A percentile compares a stretch with the other conserved stretches of the same genome.
Evolutionary conservation across 2,888 invertebrate genomes (phyloP).

Genomic region (Cheilosia pagana): DNA sequence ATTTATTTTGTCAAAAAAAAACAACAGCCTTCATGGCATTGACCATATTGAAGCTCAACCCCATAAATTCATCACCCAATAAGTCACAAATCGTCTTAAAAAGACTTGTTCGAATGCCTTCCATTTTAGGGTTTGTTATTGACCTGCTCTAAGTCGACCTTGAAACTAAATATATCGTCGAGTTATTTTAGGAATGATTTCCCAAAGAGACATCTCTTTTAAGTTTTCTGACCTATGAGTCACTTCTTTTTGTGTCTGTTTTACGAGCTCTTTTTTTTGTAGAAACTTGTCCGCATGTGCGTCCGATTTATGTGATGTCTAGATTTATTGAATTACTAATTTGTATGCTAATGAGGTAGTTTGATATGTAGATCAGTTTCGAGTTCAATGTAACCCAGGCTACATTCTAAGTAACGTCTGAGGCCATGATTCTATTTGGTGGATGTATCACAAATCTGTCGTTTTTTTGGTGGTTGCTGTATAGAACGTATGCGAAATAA

Average conservation of each 20-base stretch:
- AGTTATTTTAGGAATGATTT: constrained; percentile 38
- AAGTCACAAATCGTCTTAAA: not conserved
- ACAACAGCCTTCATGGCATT: too few relatives aligned
- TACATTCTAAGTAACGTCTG: not conserved
- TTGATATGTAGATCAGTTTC: constrained; percentile 42
- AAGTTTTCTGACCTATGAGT: constrained; percentile 39
- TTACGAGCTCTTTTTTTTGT: not conserved
- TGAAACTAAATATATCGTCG: constrained; percentile 6
- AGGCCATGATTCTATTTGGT: not conserved
- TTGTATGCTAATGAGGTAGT: constrained; percentile 40
- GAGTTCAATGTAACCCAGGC: constrained; percentile 14
- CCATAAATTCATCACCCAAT: not conserved
- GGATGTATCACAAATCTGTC: not conserved
- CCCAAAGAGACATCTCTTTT: not conserved
- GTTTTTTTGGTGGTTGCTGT: too few relatives aligned
- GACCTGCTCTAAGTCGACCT: constrained; percentile 30
- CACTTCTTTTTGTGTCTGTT: not conserved
- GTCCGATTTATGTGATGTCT: constrained; percentile 38
- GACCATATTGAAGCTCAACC: too few relatives aligned
- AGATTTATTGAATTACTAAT: constrained; percentile 45
- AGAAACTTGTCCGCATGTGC: constrained; percentile 20
- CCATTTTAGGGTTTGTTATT: not conserved
- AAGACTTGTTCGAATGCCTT: not conserved
- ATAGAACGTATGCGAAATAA: too few relatives aligned
- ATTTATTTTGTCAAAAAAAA: too few relatives aligned